Evolutionary conservation across 1,140 invertebrate species (phyloP).

Genomic region (Hylaeus volcanicus): DNA sequence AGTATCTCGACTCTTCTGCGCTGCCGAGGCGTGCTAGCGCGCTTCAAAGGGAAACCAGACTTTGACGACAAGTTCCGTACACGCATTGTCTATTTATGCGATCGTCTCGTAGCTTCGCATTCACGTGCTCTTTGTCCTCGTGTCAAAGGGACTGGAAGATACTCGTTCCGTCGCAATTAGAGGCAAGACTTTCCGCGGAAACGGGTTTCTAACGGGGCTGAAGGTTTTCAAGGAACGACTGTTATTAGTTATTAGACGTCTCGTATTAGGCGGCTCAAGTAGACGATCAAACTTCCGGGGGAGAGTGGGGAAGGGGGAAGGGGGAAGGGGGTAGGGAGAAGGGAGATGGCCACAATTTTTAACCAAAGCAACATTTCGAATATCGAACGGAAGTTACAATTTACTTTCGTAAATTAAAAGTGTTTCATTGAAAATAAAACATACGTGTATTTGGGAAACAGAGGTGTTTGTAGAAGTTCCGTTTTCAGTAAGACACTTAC

Average conservation of each 20-base stretch:
- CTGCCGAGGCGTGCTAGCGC: background rate
- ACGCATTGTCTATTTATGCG: constrained; percentile 28
- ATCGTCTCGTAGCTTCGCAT: constrained; percentile 18
- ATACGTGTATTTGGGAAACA: background rate
- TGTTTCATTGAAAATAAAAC: no score
- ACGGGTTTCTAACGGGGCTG: no score
- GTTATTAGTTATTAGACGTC: no score
- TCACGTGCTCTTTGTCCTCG: constrained; percentile 8
- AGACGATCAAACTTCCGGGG: no score
- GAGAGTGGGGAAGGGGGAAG: no score
- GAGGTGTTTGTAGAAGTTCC: background rate
- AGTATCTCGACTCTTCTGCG: constrained; percentile 13
- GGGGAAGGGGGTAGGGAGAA: no score
- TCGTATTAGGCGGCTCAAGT: no score
- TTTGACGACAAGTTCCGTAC: constrained; percentile 17
- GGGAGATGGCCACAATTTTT: no score
- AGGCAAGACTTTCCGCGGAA: constrained; percentile 1
- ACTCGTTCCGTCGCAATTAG: constrained; percentile 13
- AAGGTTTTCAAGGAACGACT: no score
- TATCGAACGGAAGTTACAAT: no score
- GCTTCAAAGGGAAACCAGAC: background rate
- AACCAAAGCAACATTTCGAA: no score
- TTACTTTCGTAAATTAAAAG: no score
- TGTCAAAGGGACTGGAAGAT: constrained; percentile 2
- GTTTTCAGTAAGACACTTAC: constrained; percentile 82